Base-by-base conservation (phyloP, 2,113 vertebrate genomes). In the Sphaerodactylus townsendi region DNA sequence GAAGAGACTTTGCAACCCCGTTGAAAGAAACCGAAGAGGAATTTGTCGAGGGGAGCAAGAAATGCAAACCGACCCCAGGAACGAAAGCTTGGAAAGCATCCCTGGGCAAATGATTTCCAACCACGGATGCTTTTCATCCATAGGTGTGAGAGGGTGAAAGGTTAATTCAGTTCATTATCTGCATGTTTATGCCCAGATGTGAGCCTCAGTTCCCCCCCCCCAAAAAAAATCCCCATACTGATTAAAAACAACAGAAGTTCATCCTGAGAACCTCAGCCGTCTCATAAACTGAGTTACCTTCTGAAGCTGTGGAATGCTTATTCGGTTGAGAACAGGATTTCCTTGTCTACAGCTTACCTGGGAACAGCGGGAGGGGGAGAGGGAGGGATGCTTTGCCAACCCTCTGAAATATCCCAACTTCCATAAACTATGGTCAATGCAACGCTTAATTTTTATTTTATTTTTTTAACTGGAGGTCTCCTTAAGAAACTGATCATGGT, bases 111-210 rank as follows among this genome's bases (percentile, higher is more conserved):
- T 93, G 87, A 89, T 92, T 90, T 89, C 89, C 93, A 93, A 88
- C 9, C 92, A 93, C 87, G 83, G 92, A 93, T 74, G 92, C 82
- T 83, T 94, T 94, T 90, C 92, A 94, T 91, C 92, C 86, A 90
- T 94, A 92, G 79, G 87, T 86, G 90, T 85, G 81, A 83, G 75
- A 86, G 53, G 95, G 93, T 92, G 91, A 96, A 95, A 96, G 95
- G 96, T 96, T 96, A 96, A 97, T 96, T 94, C 95, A 94, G 87
- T 94, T 83, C 95, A 96, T 96, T 92, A 96, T 96, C 93, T 92
- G 92, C 88, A 91, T 91, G 73, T 95, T 95, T 95, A 94, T 96
- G 94, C 94, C 95, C 95, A 96, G 95, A 95, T 92, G 93, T 94
- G 92, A 94, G 94, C 91, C 91, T 95, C 90, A 85, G 77, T 91